Evolutionary conservation across 23 tunicate genomes (phyloP), one percentile per base, ranked within the genome.

Genomic region (Oikopleura vanhoeffeni): DNA sequence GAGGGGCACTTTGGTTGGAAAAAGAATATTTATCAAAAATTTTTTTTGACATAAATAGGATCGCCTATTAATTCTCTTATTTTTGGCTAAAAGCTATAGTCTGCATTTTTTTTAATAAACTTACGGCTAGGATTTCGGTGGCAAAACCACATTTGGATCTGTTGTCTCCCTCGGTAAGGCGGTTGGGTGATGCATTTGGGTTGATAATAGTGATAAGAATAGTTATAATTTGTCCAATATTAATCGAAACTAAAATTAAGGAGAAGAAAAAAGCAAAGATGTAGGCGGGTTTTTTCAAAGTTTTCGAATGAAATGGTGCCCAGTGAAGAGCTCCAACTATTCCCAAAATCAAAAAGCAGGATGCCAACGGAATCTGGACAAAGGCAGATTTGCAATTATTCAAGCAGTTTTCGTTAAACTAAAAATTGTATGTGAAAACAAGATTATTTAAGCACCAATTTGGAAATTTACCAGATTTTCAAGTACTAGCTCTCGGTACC

Each of bases 291-390:
- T 71, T 71, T 30, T 71, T 71, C 79, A 71, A 38, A 33, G 79
- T 71, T 30, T 30, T 71, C 79, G 79, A 71, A 38, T 71, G 27
- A 30, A 71, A 71, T 2, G 79, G 79, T 2, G 79, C 79, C 34
- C 35, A 71, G 34, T 71, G 79, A 2, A 71, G 38, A 33, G 79
- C 79, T 32, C 36, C 79, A 4, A 71, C 79, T 2, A 71, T 71
- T 3, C 79, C 79, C 34, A 71, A 32, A 71, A 71, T 71, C 79
- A 71, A 32, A 71, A 71, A 71, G 79, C 79, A 71, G 79, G 79
- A 71, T 18, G 38, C 79, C 27, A 71, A 38, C 79, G 79, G 79
- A 24, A 71, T 71, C 36, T 30, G 34, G 34, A 71, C 34, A 30
- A 71, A 71, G 2, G 79, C 79, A 13, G 79, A 32, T 3, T 3